phyloP scores from a whole-genome alignment of 2,888 invertebrate species.

The Aleiodes alternator region DNA sequence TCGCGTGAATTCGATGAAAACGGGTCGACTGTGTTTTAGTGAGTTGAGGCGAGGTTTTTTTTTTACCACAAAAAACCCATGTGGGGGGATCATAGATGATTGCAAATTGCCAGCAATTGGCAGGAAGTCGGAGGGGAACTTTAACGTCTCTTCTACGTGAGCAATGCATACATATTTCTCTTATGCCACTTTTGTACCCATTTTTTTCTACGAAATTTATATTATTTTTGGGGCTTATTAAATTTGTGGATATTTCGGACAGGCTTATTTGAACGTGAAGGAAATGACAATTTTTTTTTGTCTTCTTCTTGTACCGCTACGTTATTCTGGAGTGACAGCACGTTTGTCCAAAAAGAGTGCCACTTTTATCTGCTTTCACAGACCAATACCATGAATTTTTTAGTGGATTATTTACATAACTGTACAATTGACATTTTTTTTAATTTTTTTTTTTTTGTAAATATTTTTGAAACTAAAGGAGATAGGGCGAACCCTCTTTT shows the following conservation, averaged over 20 bases:
- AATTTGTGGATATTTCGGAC: background rate
- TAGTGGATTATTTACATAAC: background rate
- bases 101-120: conserved; percentile 74
- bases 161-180: conserved; percentile 36
- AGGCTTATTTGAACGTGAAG: conserved; percentile 19
- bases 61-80: conserved; percentile 48
- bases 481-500: too few relatives aligned
- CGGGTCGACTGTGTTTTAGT: conserved; percentile 46
- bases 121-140: conserved; percentile 74
- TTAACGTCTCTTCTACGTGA: conserved; percentile 55
- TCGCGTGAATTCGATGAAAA: conserved; percentile 40
- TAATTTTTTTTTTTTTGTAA: too few relatives aligned
- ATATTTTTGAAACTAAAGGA: too few relatives aligned
- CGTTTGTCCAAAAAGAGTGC: background rate
- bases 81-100: conserved; percentile 74
- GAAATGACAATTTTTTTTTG: conserved; percentile 37
- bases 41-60: conserved; percentile 55
- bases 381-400: background rate
- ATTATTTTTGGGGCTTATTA: conserved; percentile 1
- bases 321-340: conserved; percentile 9
- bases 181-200: conserved; percentile 45
- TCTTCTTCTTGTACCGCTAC: conserved; percentile 34
- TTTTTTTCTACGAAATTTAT: conserved; percentile 40
- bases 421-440: background rate
- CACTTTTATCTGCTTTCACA: background rate